Evolutionary conservation across 2,113 vertebrate species (phyloP).

Genomic region (Bubo scandiacus): DNA sequence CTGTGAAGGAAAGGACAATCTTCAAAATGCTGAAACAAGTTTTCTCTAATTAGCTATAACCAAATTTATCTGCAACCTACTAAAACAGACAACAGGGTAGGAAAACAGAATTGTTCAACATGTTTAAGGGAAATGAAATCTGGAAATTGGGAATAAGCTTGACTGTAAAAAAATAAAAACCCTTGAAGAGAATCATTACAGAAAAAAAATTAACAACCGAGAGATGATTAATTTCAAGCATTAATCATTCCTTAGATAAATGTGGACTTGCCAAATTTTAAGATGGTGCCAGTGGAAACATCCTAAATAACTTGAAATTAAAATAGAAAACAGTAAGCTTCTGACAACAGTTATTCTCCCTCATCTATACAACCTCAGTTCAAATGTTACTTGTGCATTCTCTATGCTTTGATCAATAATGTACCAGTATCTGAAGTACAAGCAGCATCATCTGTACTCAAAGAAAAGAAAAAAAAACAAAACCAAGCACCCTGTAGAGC

Average conservation of each 20-base stretch:
- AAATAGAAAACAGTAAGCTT: slow-evolving; percentile 3
- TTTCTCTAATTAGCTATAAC: slow-evolving; percentile 43
- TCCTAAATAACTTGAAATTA: not conserved
- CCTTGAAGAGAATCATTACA: not conserved
- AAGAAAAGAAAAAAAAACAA: not conserved
- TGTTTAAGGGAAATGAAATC: slow-evolving; percentile 2
- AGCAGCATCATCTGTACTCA: slow-evolving; percentile 9
- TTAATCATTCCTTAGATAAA: not conserved
- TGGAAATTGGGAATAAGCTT: not conserved
- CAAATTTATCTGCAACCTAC: slow-evolving; percentile 19
- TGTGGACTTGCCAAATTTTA: not conserved
- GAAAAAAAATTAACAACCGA: not conserved
- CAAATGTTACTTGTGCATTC: slow-evolving; percentile 7
- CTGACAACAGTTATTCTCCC: slow-evolving; percentile 13
- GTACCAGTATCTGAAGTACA: slow-evolving; percentile 11
- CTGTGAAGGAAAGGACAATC: not conserved
- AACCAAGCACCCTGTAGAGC: not conserved
- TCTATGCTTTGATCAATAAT: slow-evolving; percentile 56
- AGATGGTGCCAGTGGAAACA: not conserved
- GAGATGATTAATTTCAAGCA: not conserved
- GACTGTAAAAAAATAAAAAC: not conserved
- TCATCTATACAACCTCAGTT: not conserved
- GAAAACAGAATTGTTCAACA: not conserved
- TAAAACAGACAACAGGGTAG: slow-evolving; percentile 8
- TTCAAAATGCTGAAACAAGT: slow-evolving; percentile 1